Conservation (phyloP, 2,797 vertebrate species). For the Microctenopoma lineatum region DNA sequence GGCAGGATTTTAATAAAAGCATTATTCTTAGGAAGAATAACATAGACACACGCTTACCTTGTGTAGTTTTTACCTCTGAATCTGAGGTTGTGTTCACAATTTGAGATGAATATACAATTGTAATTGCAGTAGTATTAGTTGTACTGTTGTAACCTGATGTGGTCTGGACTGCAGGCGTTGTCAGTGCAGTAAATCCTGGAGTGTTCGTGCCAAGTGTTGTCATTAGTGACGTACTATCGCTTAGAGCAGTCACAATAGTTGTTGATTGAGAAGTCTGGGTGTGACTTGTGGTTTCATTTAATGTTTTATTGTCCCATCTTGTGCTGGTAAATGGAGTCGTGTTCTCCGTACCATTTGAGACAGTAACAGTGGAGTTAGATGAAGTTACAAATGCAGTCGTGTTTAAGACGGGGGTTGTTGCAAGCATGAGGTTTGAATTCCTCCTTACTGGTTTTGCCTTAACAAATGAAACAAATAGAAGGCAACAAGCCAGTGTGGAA, state of each 20-base stretch:
- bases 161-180: slow-evolving; percentile 32
- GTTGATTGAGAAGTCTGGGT: slow-evolving; percentile 41
- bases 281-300: slow-evolving; percentile 32
- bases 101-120: slow-evolving; percentile 35
- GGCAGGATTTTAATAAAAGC: slow-evolving; percentile 1
- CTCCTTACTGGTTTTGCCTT: slow-evolving; percentile 5
- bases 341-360: slow-evolving; percentile 15
- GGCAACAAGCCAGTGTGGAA: slow-evolving; percentile 41
- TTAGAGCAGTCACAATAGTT: slow-evolving; percentile 25
- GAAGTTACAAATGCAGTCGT: neutral
- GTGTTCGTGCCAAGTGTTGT: slow-evolving; percentile 20
- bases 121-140: slow-evolving; percentile 15
- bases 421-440: neutral
- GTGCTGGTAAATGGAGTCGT: slow-evolving; percentile 18
- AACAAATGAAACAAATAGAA: slow-evolving; percentile 46
- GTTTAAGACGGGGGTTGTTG: slow-evolving; percentile 11
- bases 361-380: slow-evolving; percentile 5
- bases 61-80: slow-evolving; percentile 26
- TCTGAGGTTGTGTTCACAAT: slow-evolving; percentile 24
- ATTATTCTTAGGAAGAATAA: neutral
- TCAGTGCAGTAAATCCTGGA: slow-evolving; percentile 12
- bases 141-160: slow-evolving; percentile 41
- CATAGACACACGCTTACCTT: slow-evolving; percentile 45
- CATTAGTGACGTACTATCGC: slow-evolving; percentile 21
- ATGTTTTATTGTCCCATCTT: slow-evolving; percentile 7